Evolutionary conservation across 2,797 vertebrate species (phyloP).

Genomic region (Spinibarbus caldwelli): DNA sequence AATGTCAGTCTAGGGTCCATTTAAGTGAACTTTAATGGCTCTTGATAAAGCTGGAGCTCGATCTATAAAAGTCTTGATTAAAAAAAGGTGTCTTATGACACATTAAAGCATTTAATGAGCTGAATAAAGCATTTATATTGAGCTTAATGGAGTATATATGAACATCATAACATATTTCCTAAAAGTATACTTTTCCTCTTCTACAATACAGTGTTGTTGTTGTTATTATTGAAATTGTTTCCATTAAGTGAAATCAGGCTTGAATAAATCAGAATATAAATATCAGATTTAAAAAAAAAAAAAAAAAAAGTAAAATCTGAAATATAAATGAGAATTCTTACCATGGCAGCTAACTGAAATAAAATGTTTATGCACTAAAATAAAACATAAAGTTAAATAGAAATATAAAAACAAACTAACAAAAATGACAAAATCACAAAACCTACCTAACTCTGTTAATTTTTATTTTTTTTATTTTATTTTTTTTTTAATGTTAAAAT

Average conservation of each 20-base stretch:
- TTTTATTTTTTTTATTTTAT: no score
- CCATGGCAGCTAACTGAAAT: neutral
- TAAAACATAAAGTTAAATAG: neutral
- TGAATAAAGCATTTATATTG: neutral
- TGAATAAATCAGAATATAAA: neutral
- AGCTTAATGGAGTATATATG: neutral
- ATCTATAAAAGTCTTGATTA: slow-evolving; percentile 31
- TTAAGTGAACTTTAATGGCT: slow-evolving; percentile 50
- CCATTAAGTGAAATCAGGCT: neutral
- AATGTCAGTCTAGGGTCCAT: slow-evolving; percentile 59
- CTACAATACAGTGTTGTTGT: neutral
- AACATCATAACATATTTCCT: neutral
- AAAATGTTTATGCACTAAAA: neutral
- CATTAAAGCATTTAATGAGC: slow-evolving; percentile 22
- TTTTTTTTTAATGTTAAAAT: neutral
- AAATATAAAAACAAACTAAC: neutral
- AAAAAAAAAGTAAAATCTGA: neutral
- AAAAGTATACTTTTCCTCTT: neutral
- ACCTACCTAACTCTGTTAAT: neutral
- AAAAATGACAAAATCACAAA: neutral
- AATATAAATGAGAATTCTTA: neutral
- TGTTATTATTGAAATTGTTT: neutral
- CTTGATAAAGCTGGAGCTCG: slow-evolving; percentile 33
- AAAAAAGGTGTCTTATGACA: slow-evolving; percentile 33
- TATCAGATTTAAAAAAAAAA: neutral